A percentile compares a stretch with the other conserved stretches of the same genome.
Conservation (phyloP, 1,140 invertebrate genomes). For the Elysia chlorotica region DNA sequence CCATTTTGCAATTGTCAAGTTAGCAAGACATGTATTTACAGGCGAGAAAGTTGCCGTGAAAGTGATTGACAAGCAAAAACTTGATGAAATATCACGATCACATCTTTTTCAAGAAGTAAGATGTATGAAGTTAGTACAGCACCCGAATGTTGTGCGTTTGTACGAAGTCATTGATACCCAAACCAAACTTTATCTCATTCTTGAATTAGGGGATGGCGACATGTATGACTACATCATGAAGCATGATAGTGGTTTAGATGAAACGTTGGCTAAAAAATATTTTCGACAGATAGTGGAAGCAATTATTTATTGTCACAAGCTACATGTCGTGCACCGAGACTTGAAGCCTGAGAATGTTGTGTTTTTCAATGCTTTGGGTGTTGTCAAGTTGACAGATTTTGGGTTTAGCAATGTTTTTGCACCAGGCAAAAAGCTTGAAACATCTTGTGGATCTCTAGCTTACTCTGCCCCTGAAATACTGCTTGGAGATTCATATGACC, state of each 20-base stretch:
- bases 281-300: slow-evolving; percentile 94
- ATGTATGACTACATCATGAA: slow-evolving; percentile 99
- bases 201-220: slow-evolving; percentile 98
- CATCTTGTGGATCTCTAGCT: slow-evolving; percentile 97
- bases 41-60: slow-evolving; percentile 91
- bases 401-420: slow-evolving; percentile 95
- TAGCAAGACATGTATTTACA: slow-evolving; percentile 97
- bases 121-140: slow-evolving; percentile 99
- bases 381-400: slow-evolving; percentile 99
- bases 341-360: slow-evolving; percentile 99
- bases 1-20: slow-evolving; percentile 98
- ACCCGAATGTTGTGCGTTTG: slow-evolving; percentile 95
- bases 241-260: slow-evolving; percentile 74
- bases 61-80: slow-evolving; percentile 96
- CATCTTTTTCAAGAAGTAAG: slow-evolving; percentile 95
- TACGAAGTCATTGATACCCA: slow-evolving; percentile 99
- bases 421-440: slow-evolving; percentile 96
- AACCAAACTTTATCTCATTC: slow-evolving; percentile 74
- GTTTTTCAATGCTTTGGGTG: slow-evolving; percentile 95
- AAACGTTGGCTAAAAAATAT: slow-evolving; percentile 84
- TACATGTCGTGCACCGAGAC: slow-evolving; percentile 92
- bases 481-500: slow-evolving; percentile 78
- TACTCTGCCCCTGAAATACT: slow-evolving; percentile 99
- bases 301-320: slow-evolving; percentile 96
- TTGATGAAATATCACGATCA: slow-evolving; percentile 94